Conservation (phyloP, 1,140 invertebrate species). For the Euwallacea similis region DNA sequence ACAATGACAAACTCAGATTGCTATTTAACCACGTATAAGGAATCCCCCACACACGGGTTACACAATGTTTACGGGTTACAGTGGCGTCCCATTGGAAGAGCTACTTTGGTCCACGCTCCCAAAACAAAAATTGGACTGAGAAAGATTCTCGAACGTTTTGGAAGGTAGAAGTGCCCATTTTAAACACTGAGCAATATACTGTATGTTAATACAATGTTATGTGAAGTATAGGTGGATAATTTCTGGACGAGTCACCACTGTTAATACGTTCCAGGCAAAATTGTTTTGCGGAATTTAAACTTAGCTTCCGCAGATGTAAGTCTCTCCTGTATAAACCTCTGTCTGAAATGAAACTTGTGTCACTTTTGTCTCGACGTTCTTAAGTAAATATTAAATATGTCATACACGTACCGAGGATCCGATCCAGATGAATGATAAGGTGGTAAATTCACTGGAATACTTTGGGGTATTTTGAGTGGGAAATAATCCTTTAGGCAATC, state of each 20-base stretch:
- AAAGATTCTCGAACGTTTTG: too few species aligned
- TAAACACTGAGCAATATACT: too few species aligned
- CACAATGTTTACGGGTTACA: constrained; percentile 6
- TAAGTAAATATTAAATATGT: constrained; percentile 41
- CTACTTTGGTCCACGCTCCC: constrained; percentile 7
- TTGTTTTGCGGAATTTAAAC: constrained; percentile 45
- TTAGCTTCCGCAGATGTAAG: constrained; percentile 39
- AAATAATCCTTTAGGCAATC: constrained; percentile 31
- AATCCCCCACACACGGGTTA: constrained; percentile 29
- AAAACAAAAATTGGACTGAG: constrained; percentile 7
- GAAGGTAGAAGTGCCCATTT: too few species aligned
- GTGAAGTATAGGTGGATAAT: too few species aligned
- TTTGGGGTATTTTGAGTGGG: constrained; percentile 33
- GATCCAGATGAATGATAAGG: constrained; percentile 40
- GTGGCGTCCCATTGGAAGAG: constrained; percentile 8
- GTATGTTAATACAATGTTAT: too few species aligned
- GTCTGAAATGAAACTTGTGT: constrained; percentile 47
- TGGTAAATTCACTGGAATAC: constrained; percentile 37
- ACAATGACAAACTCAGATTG: constrained; percentile 45
- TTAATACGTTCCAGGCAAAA: constrained; percentile 22
- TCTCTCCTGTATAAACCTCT: constrained; percentile 41
- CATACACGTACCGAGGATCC: constrained; percentile 34
- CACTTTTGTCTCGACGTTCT: constrained; percentile 43
- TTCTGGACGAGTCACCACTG: constrained; percentile 17
- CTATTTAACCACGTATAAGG: constrained; percentile 26